Evolutionary conservation across 1,140 invertebrate species (phyloP).

Genomic region (Liolophura sinensis): DNA sequence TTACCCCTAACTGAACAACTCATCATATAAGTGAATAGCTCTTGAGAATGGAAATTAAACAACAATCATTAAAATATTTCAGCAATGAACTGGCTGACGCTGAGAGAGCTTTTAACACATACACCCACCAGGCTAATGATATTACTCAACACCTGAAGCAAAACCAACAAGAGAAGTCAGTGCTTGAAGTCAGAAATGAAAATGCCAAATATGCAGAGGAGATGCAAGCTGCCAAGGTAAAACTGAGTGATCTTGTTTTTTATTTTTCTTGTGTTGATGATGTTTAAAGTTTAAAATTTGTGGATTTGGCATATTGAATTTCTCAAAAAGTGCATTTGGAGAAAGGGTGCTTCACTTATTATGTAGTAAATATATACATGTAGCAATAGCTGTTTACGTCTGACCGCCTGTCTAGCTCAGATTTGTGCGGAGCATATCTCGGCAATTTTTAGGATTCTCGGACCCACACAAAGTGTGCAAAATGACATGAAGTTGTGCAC

Average conservation of each 20-base stretch:
- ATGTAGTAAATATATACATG: no score
- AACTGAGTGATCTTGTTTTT: background rate
- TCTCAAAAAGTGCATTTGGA: background rate
- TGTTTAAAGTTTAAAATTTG: background rate
- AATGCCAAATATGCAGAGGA: conserved; percentile 48
- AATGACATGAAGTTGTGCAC: no score
- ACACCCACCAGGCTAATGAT: conserved; percentile 48
- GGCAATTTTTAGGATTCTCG: no score
- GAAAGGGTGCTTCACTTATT: no score
- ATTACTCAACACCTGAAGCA: conserved; percentile 40
- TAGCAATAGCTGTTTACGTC: no score
- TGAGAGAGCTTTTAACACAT: conserved; percentile 45
- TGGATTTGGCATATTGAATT: background rate
- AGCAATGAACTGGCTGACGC: conserved; percentile 49
- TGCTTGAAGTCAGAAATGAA: conserved; percentile 47
- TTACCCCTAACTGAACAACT: no score
- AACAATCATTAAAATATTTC: no score
- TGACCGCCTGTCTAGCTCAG: no score
- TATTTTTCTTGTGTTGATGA: background rate
- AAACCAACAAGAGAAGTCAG: conserved; percentile 46
- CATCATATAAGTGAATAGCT: no score
- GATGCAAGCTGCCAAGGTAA: conserved; percentile 50
- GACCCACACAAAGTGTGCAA: no score
- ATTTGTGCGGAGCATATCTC: no score
- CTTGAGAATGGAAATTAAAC: no score